Base-by-base conservation (phyloP, 2,797 vertebrate genomes). In the Moxostoma hubbsi region DNA sequence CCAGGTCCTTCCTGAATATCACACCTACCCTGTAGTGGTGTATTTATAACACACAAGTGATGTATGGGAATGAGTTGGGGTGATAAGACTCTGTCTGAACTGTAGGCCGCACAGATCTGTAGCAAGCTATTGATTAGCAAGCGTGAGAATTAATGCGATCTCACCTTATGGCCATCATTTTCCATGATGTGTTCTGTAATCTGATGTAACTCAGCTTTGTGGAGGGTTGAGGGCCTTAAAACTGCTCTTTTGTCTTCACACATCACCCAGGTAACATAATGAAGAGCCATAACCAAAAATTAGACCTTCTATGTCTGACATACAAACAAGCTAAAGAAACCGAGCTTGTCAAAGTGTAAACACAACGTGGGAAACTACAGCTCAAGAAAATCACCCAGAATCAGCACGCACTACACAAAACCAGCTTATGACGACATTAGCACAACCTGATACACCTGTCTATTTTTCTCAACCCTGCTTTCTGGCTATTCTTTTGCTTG, bases 61-160 rank as follows among this genome's bases (percentile, higher is more conserved):
- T 9, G 24, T 24, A 24, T 24, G 24, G 24, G 24, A 24, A 24
- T 24, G 51, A 5, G 51, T 12, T 4, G 51, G 12, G 0, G 11
- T 54, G 51, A 54, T 54, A 54, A 12, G 13, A 54, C 11, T 13
- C 51, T 54, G 13, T 54, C 51, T 54, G 51, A 54, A 54, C 51
- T 54, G 11, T 54, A 54, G 70, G 73, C 50, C 5, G 45, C 8
- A 64, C 75, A 69, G 72, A 12, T 47, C 82, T 70, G 64, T 47
- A 64, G 68, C 84, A 89, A 87, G 86, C 87, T 87, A 87, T 82
- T 89, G 75, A 69, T 82, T 82, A 87, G 75, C 24, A 75, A 84
- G 85, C 77, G 80, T 73, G 83, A 88, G 84, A 90, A 92, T 87
- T 77, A 88, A 85, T 87, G 86, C 79, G 86, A 90, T 89, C 86